These are phyloP conservation scores for Chalcis sispes DNA, from an alignment of 2,888 invertebrate genomes.

Conservation along the genomic window DNA sequence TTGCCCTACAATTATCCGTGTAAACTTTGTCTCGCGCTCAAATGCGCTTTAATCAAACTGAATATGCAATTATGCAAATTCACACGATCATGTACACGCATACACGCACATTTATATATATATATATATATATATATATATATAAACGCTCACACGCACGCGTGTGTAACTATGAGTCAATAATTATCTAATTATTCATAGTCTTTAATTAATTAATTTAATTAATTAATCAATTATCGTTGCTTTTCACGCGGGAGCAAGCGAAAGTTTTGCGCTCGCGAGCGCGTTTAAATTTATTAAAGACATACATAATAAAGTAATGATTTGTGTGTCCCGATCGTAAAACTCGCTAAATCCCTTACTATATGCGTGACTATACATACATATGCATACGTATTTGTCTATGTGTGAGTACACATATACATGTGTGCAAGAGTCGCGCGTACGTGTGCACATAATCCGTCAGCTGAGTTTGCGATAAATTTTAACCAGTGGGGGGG, in stretches of 20 bases:
- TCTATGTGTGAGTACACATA: too few species aligned
- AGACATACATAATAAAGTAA: conserved; percentile 29
- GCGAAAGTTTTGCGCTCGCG: conserved; percentile 6
- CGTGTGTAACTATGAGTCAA: too few species aligned
- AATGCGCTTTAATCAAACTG: neutral
- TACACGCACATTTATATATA: neutral
- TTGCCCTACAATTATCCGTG: too few species aligned
- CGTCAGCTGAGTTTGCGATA: conserved; percentile 56
- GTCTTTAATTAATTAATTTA: conserved; percentile 40
- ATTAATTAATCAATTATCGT: conserved; percentile 21
- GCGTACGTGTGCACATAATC: conserved; percentile 41
- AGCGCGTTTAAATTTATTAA: neutral
- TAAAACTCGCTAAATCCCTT: conserved; percentile 51
- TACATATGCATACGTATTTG: conserved; percentile 5
- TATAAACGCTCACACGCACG: neutral
- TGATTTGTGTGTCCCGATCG: conserved; percentile 53
- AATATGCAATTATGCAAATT: neutral
- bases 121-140: neutral
- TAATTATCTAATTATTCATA: conserved; percentile 16
- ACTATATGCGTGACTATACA: too few species aligned
- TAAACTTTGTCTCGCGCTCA: too few species aligned
- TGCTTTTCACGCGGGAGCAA: neutral
- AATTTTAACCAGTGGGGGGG: conserved; percentile 41
- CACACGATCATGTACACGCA: too few species aligned
- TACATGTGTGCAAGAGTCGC: too few species aligned